These are phyloP conservation scores for Artemia sinica DNA, from an alignment of 2,888 invertebrate genomes.

Conservation along the genomic window DNA sequence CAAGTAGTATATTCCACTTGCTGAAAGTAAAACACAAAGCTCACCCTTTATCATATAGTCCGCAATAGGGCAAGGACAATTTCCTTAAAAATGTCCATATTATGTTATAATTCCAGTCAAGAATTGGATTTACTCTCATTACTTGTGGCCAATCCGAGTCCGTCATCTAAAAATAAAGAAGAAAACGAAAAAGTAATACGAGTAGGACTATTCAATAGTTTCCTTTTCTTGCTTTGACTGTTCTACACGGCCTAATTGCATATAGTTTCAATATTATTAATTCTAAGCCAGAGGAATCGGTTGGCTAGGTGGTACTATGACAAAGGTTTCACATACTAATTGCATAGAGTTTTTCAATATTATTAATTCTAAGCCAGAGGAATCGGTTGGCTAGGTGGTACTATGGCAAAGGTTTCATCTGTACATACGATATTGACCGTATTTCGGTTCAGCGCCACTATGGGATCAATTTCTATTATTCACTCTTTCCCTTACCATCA, in stretches of 20 bases:
- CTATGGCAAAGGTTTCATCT: no score
- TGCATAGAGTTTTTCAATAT: no score
- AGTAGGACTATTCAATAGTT: neutral
- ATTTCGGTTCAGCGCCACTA: no score
- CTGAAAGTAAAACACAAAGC: slow-evolving; percentile 24
- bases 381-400: no score
- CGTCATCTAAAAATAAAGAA: slow-evolving; percentile 44
- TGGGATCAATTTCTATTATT: no score
- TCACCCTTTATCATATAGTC: slow-evolving; percentile 71
- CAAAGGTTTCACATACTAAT: no score
- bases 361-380: no score
- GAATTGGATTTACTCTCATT: slow-evolving; percentile 68
- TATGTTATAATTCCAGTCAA: slow-evolving; percentile 80
- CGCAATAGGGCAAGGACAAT: slow-evolving; percentile 70
- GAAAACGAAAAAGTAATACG: neutral
- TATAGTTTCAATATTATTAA: slow-evolving; percentile 5
- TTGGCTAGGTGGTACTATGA: no score
- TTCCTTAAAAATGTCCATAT: slow-evolving; percentile 74
- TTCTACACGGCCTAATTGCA: neutral
- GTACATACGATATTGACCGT: no score
- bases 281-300: no score
- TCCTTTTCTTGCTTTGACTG: neutral
- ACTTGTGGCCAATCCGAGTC: slow-evolving; percentile 78
- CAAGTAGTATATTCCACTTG: no score
- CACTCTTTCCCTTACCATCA: no score